Evolutionary conservation across 1,140 invertebrate species (phyloP), one percentile per base, ranked within the genome.

Genomic region (Zaprionus davidi): DNA sequence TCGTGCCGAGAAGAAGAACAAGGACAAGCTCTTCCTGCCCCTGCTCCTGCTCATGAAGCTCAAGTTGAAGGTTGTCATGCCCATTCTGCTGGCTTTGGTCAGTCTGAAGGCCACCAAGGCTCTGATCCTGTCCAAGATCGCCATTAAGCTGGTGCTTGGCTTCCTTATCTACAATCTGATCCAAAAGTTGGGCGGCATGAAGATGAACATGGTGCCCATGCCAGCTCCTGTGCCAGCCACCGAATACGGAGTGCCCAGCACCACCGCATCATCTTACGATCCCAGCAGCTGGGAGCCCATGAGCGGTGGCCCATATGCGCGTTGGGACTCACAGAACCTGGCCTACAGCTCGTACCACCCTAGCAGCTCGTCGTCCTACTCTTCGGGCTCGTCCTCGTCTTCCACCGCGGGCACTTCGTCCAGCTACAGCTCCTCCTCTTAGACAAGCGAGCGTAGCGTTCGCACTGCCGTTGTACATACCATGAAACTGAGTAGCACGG

Each of bases 81-180:
- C 97, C 13, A 96, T 97, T 74, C 94, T 97, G 73, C 94, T 97
- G 13, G 94, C 95, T 26, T 93, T 97, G 71, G 95, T 97, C 91
- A 96, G 96, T 68, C 92, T 97, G 57, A 97, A 97, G 93, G 96
- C 97, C 12, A 93, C 96, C 71, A 97, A 97, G 93, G 97, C 97
- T 79, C 93, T 97, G 17, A 94, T 97, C 38, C 94, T 97, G 74
- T 97, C 96, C 76, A 97, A 97, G 92, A 93, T 97, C 49, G 96
- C 96, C 60, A 95, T 97, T 79, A 93, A 96, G 4, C 92, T 97
- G 57, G 96, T 97, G 38, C 93, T 97, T 51, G 96, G 96, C 68
- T 97, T 97, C 93, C 94, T 97, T 20, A 95, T 96, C 58, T 94
- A 96, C 84, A 96, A 97, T 76, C 93, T 97, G 71, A 93, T 96